These are phyloP conservation scores for Saccostrea glomerata DNA, from an alignment of 1,140 invertebrate species.

Conservation along the genomic window DNA sequence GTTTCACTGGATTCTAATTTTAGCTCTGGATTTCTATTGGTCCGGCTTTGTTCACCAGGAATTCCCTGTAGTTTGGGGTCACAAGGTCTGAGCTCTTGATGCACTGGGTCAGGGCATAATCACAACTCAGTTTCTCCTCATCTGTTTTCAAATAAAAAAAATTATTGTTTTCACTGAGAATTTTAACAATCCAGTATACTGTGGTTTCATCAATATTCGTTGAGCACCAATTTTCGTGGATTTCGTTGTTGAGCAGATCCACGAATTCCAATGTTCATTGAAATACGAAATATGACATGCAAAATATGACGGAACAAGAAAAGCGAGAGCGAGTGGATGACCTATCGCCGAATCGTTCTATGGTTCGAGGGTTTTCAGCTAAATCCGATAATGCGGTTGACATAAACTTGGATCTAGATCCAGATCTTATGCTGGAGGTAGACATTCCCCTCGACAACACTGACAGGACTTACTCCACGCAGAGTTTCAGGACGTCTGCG, in stretches of 20 bases:
- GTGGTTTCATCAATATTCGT: too few species aligned
- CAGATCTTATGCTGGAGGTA: constrained; percentile 43
- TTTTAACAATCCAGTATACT: too few species aligned
- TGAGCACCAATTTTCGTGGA: too few species aligned
- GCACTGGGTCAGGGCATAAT: constrained; percentile 70
- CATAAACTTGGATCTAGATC: constrained; percentile 42
- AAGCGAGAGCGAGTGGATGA: constrained; percentile 12
- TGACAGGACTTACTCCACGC: constrained; percentile 31
- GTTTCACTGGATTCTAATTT: not conserved
- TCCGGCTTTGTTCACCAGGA: constrained; percentile 54
- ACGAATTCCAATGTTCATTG: too few species aligned
- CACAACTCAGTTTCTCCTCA: constrained; percentile 58
- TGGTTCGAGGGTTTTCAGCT: constrained; percentile 11
- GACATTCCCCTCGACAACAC: constrained; percentile 44
- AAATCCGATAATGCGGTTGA: constrained; percentile 31
- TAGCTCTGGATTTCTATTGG: not conserved
- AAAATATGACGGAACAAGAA: constrained; percentile 12
- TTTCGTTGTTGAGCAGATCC: too few species aligned
- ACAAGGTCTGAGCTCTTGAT: constrained; percentile 71
- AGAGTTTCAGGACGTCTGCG: constrained; percentile 7
- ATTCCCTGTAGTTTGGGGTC: constrained; percentile 68
- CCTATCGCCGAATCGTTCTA: constrained; percentile 2
- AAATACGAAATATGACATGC: too few species aligned
- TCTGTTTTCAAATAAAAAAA: not conserved
- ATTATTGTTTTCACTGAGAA: too few species aligned